Evolutionary conservation across 2,888 invertebrate species (phyloP).

Genomic region (Smittia aterrima): DNA sequence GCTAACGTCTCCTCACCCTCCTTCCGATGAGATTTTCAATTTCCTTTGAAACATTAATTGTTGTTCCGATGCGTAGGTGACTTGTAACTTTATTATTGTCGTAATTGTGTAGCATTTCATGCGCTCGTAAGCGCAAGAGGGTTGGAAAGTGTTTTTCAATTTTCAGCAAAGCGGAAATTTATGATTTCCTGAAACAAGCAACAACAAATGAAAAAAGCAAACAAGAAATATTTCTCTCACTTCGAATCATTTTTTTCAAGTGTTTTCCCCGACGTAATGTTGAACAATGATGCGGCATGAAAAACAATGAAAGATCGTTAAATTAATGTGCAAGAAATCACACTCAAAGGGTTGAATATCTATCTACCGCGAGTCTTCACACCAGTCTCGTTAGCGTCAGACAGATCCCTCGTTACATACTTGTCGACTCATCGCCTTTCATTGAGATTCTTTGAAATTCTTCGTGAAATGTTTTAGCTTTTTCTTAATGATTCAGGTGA

Average conservation of each 20-base stretch:
- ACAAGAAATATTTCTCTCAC: neutral
- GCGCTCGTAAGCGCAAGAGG: neutral
- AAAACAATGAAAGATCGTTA: constrained; percentile 19
- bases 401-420: no score
- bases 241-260: neutral
- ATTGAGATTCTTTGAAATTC: no score
- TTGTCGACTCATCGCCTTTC: no score
- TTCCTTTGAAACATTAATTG: constrained; percentile 23
- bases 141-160: constrained; percentile 4
- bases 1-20: neutral
- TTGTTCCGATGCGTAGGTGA: constrained; percentile 23
- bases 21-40: constrained; percentile 1
- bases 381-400: no score
- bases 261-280: neutral
- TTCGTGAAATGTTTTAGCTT: no score
- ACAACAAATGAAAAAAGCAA: neutral
- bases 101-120: constrained; percentile 17
- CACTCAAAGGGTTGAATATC: constrained; percentile 6
- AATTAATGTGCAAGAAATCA: constrained; percentile 20
- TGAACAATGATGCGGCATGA: neutral
- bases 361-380: neutral
- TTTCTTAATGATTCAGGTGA: no score
- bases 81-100: constrained; percentile 17
- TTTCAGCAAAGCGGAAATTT: constrained; percentile 22
- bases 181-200: constrained; percentile 16